Evolutionary conservation across 2,797 vertebrate species (phyloP).

Genomic region (Anableps anableps): DNA sequence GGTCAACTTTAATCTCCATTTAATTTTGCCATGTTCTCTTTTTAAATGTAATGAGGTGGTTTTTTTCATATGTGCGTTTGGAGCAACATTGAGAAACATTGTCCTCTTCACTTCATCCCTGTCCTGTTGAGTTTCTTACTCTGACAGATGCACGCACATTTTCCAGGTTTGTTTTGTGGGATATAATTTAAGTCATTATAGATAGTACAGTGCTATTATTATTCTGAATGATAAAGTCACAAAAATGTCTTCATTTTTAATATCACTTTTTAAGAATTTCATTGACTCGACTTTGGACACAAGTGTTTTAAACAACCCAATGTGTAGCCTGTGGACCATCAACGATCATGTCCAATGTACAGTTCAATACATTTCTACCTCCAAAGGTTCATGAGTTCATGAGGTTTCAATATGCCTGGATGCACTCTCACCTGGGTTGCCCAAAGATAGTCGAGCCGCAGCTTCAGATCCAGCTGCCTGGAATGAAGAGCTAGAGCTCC

Average conservation of each 20-base stretch:
- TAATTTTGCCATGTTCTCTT: background rate
- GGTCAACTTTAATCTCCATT: background rate
- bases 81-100: background rate
- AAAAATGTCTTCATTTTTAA: slow-evolving; percentile 1
- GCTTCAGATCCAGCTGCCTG: slow-evolving; percentile 94
- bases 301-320: background rate
- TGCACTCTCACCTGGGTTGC: slow-evolving; percentile 84
- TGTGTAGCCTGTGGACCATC: background rate
- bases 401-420: background rate
- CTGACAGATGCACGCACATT: background rate
- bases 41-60: background rate
- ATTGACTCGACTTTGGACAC: background rate
- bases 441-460: slow-evolving; percentile 98
- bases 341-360: background rate
- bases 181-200: background rate
- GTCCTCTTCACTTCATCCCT: background rate
- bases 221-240: background rate
- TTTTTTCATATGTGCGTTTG: background rate
- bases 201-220: background rate
- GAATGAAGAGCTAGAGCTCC: slow-evolving; percentile 93
- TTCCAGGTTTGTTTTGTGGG: background rate
- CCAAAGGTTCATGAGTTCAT: background rate
- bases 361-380: background rate
- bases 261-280: background rate
- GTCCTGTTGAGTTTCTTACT: background rate